Evolutionary conservation across 1,140 invertebrate genomes (phyloP).

Genomic region (Trichogramma pretiosum): DNA sequence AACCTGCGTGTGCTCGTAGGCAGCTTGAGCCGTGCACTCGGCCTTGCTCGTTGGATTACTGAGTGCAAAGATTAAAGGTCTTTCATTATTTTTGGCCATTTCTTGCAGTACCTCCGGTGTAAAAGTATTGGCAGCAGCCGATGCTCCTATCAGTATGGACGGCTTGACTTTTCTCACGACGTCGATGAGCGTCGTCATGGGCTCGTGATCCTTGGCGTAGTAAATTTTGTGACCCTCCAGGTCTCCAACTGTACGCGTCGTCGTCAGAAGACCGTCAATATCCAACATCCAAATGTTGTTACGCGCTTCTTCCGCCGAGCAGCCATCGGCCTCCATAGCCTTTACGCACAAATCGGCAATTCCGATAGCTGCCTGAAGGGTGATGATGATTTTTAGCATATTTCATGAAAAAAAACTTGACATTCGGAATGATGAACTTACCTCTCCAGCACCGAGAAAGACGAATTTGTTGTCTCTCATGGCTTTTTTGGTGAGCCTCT

Average conservation of each 20-base stretch:
- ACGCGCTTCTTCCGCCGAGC: conserved; percentile 63
- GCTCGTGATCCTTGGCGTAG: conserved; percentile 75
- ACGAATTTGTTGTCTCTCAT: conserved; percentile 77
- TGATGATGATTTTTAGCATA: too few relatives aligned
- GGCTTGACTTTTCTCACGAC: conserved; percentile 79
- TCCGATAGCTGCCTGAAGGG: conserved; percentile 72
- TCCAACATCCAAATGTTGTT: conserved; percentile 84
- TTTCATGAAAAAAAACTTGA: not conserved
- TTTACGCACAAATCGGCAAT: conserved; percentile 79
- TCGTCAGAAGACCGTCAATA: conserved; percentile 71
- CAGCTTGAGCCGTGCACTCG: conserved; percentile 91
- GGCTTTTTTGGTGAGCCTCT: conserved; percentile 66
- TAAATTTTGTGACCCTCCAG: conserved; percentile 66
- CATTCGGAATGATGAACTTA: conserved; percentile 27
- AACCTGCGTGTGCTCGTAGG: conserved; percentile 79
- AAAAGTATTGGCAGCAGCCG: conserved; percentile 81
- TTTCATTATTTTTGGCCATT: conserved; percentile 79
- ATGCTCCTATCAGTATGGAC: conserved; percentile 77
- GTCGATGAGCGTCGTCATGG: conserved; percentile 66
- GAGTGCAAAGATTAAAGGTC: conserved; percentile 88
- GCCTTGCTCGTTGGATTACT: conserved; percentile 95
- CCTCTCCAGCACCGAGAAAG: conserved; percentile 87
- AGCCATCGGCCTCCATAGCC: conserved; percentile 77
- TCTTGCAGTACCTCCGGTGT: conserved; percentile 73
- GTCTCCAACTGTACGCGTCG: conserved; percentile 61